Percentiles rank a stretch among this genome's conserved stretches.
phyloP scores from a whole-genome alignment of 2,113 vertebrate species.

The Prunella himalayana region DNA sequence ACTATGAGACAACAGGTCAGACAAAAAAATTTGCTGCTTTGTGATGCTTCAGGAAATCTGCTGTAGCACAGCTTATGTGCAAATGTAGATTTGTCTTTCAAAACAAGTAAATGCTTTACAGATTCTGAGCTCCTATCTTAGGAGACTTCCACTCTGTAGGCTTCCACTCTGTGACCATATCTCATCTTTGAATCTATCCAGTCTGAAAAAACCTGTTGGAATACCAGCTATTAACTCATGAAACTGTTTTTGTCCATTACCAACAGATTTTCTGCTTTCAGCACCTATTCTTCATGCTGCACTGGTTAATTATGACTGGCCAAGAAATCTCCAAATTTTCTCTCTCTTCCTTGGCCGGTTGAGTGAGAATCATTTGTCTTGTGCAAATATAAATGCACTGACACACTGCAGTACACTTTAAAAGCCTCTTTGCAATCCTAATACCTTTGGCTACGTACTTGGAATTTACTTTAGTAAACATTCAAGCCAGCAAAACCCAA shows the following conservation, averaged over 20 bases:
- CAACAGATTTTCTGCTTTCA: not conserved
- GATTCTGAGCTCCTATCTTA: not conserved
- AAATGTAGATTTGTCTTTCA: not conserved
- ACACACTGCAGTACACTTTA: not conserved
- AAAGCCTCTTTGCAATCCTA: conserved; percentile 17
- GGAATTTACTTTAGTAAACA: conserved; percentile 37
- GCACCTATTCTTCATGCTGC: not conserved
- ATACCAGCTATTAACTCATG: not conserved
- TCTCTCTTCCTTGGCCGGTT: not conserved
- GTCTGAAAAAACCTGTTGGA: not conserved
- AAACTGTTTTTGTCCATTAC: not conserved
- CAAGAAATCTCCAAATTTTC: not conserved
- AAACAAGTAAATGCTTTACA: not conserved
- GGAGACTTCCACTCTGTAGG: not conserved
- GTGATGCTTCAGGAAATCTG: not conserved
- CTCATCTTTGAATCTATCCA: not conserved
- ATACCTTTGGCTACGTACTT: conserved; percentile 27
- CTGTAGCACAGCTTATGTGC: not conserved
- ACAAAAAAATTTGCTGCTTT: not conserved
- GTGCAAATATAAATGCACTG: conserved; percentile 5
- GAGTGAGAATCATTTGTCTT: not conserved
- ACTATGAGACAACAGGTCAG: not conserved
- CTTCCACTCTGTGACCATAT: not conserved
- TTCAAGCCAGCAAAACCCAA: not conserved
- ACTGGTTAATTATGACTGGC: not conserved